Percentiles rank a stretch among this genome's conserved stretches.
Evolutionary conservation across 1,140 invertebrate genomes (phyloP).

Genomic region (Drosophila yakuba): DNA sequence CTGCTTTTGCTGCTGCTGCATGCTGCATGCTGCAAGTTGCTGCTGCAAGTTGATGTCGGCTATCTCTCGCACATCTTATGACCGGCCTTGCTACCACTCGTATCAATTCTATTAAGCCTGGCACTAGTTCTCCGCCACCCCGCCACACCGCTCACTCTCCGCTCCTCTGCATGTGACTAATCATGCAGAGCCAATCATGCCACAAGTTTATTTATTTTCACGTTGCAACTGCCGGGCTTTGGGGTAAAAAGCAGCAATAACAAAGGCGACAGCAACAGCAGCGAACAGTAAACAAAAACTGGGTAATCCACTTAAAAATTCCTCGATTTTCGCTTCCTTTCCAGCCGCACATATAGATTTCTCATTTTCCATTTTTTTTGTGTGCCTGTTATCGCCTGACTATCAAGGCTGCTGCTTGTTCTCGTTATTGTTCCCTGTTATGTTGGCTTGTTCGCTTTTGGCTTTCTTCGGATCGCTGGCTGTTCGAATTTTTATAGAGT

Average conservation of each 20-base stretch:
- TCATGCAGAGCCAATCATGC: conserved; percentile 82
- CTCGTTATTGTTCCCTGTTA: conserved; percentile 81
- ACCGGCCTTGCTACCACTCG: conserved; percentile 72
- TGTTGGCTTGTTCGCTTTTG: conserved; percentile 48
- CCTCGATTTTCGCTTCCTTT: conserved; percentile 74
- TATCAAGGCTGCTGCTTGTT: conserved; percentile 78
- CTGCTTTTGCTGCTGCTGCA: conserved; percentile 22
- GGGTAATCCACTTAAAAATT: conserved; percentile 82
- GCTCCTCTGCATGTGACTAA: conserved; percentile 71
- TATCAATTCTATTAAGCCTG: conserved; percentile 81
- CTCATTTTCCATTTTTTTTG: conserved; percentile 39
- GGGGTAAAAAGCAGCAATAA: conserved; percentile 5
- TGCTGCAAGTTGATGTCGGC: conserved; percentile 51
- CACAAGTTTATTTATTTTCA: conserved; percentile 83
- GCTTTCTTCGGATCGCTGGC: conserved; percentile 36
- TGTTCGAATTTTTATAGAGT: conserved; percentile 74
- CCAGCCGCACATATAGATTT: conserved; percentile 39
- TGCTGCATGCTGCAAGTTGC: conserved; percentile 25
- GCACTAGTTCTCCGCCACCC: conserved; percentile 28
- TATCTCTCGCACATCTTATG: conserved; percentile 78
- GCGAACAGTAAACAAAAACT: conserved; percentile 56
- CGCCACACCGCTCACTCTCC: neutral
- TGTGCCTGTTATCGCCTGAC: conserved; percentile 70
- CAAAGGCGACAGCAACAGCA: neutral
- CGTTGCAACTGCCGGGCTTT: conserved; percentile 53